phyloP scores from a whole-genome alignment of 2,797 vertebrate genomes.

The Xiphophorus birchmanni region DNA sequence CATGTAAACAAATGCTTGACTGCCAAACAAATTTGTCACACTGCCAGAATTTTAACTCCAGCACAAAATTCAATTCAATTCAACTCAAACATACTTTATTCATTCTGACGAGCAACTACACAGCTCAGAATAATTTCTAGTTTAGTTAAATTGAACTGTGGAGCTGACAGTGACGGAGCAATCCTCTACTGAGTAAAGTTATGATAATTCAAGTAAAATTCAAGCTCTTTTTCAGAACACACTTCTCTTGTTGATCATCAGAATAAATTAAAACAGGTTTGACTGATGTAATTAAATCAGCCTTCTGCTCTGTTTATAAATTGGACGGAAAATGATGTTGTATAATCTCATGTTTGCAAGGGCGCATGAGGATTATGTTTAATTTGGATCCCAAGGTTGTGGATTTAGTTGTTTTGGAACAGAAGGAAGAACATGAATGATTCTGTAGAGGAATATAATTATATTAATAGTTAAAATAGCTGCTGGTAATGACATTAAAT shows the following conservation, averaged over 20 bases:
- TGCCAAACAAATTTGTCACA: not conserved
- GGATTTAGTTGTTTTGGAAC: constrained; percentile 51
- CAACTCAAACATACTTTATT: not conserved
- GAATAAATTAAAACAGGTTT: constrained; percentile 33
- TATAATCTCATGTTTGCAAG: constrained; percentile 59
- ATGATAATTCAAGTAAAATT: constrained; percentile 35
- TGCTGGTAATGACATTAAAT: constrained; percentile 43
- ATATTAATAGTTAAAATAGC: not conserved
- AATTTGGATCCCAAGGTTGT: constrained; percentile 46
- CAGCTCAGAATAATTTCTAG: not conserved
- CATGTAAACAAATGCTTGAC: constrained; percentile 6
- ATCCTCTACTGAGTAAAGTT: not conserved
- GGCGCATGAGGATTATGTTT: constrained; percentile 65
- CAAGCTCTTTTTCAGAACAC: constrained; percentile 21
- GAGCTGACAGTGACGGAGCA: not conserved
- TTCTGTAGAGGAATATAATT: not conserved
- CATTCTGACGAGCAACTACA: not conserved
- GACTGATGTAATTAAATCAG: constrained; percentile 66
- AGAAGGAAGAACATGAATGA: constrained; percentile 21
- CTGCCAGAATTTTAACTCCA: not conserved
- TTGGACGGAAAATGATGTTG: constrained; percentile 62
- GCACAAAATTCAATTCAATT: not conserved
- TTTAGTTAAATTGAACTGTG: not conserved
- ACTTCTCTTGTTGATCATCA: constrained; percentile 46
- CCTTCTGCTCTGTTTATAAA: constrained; percentile 58